Evolutionary conservation across 2,888 invertebrate species (phyloP), one percentile per base, ranked within the genome.

Genomic region (Stratiomys singularior): DNA sequence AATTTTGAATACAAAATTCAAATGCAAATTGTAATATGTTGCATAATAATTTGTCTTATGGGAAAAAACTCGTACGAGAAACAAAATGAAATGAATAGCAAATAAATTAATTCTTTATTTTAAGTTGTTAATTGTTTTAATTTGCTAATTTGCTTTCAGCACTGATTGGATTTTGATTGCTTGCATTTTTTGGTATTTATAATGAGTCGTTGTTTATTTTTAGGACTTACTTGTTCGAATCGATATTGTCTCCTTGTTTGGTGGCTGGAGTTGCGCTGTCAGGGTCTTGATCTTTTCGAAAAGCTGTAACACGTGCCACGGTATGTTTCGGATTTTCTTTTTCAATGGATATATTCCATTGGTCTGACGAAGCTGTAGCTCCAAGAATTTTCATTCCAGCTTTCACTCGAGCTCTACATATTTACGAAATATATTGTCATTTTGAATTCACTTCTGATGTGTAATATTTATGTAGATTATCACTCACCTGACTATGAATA

Each of bases 331-430:
- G 92, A 85, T 93, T 94, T 81, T 94, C 90, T 79, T 87, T 86
- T 83, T 97, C 96, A 66, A 96, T 92, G 25, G 94, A 94, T 81
- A 97, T 92, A 82, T 93, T 95, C 98, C 98, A 98, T 79, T 91
- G 91, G 77, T 91, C 93, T 82, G 87, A 92, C 83, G 89, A 93
- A 86, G 93, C 91, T 72, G 94, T 92, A 27, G 95, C 96, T 80
- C 95, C 95, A 84, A 97, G 89, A 82, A 98, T 91, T 80, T 93
- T 90, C 78, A 97, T 88, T 0, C 97, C 97, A 72, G 94, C 94
- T 86, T 96, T 96, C 76, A 97, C 96, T 81, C 96, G 92, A 81
- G 95, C 96, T 85, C 97, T 96, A 88, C 15, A 87, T 85, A 83
- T 81, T n/a, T n/a, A n/a, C n/a, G 83, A 81, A 79, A 78, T 78